These are phyloP conservation scores for Pyrrhia umbra DNA, from an alignment of 2,888 invertebrate genomes.

Conservation along the genomic window DNA sequence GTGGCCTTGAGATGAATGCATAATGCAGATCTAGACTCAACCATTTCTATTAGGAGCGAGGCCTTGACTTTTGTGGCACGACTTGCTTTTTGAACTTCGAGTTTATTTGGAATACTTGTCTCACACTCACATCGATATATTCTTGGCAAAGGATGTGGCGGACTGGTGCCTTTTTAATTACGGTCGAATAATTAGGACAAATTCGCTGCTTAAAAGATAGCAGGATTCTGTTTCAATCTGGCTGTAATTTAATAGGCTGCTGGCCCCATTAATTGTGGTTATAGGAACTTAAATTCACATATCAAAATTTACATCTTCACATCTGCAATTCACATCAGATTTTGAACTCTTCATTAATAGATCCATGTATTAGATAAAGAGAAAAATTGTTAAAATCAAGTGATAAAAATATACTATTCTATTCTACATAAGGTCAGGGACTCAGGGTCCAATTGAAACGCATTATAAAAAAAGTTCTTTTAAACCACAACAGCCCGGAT, in stretches of 20 bases:
- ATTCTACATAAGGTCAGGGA: too few relatives aligned
- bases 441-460: slow-evolving; percentile 6
- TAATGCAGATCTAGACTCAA: slow-evolving; percentile 59
- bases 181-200: not conserved
- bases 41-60: slow-evolving; percentile 46
- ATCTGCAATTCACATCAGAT: too few relatives aligned
- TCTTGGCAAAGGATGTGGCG: not conserved
- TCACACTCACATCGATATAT: not conserved
- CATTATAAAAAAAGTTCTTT: not conserved
- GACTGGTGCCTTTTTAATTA: not conserved
- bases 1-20: slow-evolving; percentile 67
- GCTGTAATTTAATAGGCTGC: slow-evolving; percentile 5
- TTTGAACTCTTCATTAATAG: too few relatives aligned
- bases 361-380: too few relatives aligned
- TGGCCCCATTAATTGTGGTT: not conserved
- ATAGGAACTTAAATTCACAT: slow-evolving; percentile 13
- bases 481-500: slow-evolving; percentile 37
- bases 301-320: too few relatives aligned
- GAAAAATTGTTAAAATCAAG: too few relatives aligned
- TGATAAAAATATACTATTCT: too few relatives aligned
- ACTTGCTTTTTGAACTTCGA: slow-evolving; percentile 12
- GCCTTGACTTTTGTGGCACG: slow-evolving; percentile 51
- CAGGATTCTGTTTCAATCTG: not conserved
- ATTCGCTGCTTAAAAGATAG: not conserved
- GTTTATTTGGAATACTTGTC: not conserved